A percentile compares a stretch with the other conserved stretches of the same genome.
Evolutionary conservation across 2,797 vertebrate genomes (phyloP).

Genomic region (Podarcis lilfordi): DNA sequence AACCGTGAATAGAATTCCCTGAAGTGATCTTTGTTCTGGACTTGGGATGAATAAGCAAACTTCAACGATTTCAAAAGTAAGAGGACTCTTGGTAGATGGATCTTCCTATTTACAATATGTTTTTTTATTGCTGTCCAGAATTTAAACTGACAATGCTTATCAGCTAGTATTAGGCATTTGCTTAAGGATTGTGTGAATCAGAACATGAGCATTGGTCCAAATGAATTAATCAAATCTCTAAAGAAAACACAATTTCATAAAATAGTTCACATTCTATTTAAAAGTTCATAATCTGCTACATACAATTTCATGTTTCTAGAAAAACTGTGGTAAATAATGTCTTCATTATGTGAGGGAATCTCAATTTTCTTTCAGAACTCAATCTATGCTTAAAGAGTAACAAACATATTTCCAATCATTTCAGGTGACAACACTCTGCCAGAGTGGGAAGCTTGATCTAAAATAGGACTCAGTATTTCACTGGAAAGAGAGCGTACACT

Average conservation of each 20-base stretch:
- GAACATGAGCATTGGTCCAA: not conserved
- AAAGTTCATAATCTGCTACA: not conserved
- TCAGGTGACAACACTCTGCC: conserved; percentile 36
- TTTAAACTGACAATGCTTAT: not conserved
- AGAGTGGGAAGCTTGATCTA: conserved; percentile 49
- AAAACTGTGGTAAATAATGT: conserved; percentile 21
- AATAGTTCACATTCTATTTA: not conserved
- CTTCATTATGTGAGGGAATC: conserved; percentile 25
- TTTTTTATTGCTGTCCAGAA: not conserved
- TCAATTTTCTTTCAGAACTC: conserved; percentile 40
- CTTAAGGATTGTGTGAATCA: not conserved
- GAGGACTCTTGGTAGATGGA: not conserved
- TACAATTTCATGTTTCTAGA: conserved; percentile 21
- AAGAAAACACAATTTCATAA: not conserved
- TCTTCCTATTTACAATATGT: not conserved
- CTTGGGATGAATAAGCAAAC: no score
- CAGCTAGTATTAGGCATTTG: not conserved
- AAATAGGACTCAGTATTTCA: conserved; percentile 45
- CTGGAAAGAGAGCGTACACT: conserved; percentile 36
- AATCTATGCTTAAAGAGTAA: conserved; percentile 28
- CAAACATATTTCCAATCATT: conserved; percentile 44
- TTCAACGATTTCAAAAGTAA: no score
- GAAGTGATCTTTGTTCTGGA: no score
- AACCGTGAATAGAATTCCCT: no score
- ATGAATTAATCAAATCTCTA: not conserved